A percentile compares a stretch with the other conserved stretches of the same genome.
These are phyloP conservation scores for Heliconius ismenius DNA, from an alignment of 2,888 invertebrate species.

Conservation along the genomic window DNA sequence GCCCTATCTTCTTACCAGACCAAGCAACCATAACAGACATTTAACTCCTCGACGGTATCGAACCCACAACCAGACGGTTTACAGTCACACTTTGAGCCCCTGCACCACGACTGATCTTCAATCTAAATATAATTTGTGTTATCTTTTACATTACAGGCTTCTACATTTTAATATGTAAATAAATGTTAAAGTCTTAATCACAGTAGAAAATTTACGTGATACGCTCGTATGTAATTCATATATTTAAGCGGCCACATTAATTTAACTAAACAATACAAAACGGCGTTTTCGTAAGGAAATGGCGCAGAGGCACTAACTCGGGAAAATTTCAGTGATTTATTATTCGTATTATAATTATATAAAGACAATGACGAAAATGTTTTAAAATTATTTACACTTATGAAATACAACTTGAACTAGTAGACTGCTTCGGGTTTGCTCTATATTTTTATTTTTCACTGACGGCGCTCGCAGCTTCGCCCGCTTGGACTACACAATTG, in stretches of 20 bases:
- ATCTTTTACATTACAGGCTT: too few species aligned
- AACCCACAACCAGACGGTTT: too few species aligned
- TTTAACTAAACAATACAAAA: slow-evolving; percentile 70
- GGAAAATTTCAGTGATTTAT: slow-evolving; percentile 28
- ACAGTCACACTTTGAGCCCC: too few species aligned
- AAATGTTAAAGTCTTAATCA: background rate
- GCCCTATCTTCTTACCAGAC: background rate
- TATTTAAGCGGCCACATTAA: slow-evolving; percentile 54
- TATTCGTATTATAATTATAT: slow-evolving; percentile 21
- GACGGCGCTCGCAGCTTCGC: too few species aligned
- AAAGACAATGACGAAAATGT: slow-evolving; percentile 7
- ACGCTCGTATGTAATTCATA: slow-evolving; percentile 21
- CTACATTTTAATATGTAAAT: slow-evolving; percentile 6
- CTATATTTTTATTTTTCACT: too few species aligned
- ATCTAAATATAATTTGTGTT: too few species aligned
- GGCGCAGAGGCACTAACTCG: slow-evolving; percentile 30
- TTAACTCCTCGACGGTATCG: too few species aligned
- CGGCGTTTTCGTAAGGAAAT: slow-evolving; percentile 60
- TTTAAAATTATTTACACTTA: slow-evolving; percentile 5
- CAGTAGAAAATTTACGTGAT: slow-evolving; percentile 12
- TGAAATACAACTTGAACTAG: background rate
- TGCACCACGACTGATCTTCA: too few species aligned
- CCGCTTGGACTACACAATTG: too few species aligned
- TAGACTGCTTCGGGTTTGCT: background rate
- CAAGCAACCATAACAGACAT: background rate